phyloP scores from a whole-genome alignment of 1,140 invertebrate genomes.

The Drosophila guanche region DNA sequence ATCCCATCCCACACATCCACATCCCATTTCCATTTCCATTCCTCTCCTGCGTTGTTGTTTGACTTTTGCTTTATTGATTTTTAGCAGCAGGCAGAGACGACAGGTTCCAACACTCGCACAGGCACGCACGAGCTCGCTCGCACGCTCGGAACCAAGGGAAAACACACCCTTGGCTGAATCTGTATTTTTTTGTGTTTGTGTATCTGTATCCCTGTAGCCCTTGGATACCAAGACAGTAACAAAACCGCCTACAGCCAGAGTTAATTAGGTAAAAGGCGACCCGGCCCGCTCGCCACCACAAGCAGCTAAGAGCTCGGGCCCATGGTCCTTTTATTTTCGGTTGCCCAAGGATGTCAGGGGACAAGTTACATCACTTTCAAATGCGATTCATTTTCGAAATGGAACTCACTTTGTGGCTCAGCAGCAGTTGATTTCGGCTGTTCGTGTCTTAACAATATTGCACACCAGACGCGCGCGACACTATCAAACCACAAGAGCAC shows the following conservation, averaged over 20 bases:
- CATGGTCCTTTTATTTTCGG: no score
- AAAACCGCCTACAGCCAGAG: conserved; percentile 22
- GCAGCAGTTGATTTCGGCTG: no score
- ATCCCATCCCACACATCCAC: no score
- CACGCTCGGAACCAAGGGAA: conserved; percentile 22
- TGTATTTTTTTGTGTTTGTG: conserved; percentile 18
- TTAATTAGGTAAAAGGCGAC: conserved; percentile 19
- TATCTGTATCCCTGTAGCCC: conserved; percentile 63
- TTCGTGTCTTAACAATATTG: no score
- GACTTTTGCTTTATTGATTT: conserved; percentile 63
- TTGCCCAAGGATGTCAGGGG: no score
- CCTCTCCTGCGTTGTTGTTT: conserved; percentile 31
- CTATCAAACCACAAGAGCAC: conserved; percentile 7
- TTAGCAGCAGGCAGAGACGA: conserved; percentile 35
- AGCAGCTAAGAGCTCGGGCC: no score
- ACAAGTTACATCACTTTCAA: no score
- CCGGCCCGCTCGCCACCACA: no score
- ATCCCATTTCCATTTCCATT: no score
- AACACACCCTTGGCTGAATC: conserved; percentile 61
- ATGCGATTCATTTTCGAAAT: no score
- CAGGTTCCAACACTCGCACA: conserved; percentile 49
- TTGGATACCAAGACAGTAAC: conserved; percentile 18
- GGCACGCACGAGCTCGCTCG: conserved; percentile 11
- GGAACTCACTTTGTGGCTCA: conserved; percentile 6
- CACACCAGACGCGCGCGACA: no score